These are phyloP conservation scores for Habrosyne pyritoides DNA, from an alignment of 2,888 invertebrate genomes.

Conservation along the genomic window DNA sequence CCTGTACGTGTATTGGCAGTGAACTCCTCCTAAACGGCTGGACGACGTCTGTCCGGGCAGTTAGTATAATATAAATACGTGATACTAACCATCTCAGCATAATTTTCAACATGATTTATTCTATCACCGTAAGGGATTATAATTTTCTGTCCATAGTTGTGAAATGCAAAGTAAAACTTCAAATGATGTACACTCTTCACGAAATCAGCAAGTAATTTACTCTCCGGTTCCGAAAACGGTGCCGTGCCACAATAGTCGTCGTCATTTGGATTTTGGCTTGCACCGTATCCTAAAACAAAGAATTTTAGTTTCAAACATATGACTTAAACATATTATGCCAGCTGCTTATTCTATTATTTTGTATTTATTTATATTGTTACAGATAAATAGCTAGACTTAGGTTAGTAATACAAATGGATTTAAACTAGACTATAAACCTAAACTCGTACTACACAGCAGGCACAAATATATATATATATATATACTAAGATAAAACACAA, in stretches of 20 bases:
- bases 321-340: neutral
- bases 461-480: too few species aligned
- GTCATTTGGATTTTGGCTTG: constrained; percentile 38
- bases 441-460: too few species aligned
- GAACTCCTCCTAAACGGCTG: too few species aligned
- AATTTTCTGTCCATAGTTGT: constrained; percentile 85
- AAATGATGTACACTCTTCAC: constrained; percentile 47
- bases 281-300: constrained; percentile 21
- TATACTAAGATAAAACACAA: too few species aligned
- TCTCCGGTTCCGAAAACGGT: constrained; percentile 68
- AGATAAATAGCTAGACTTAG: too few species aligned
- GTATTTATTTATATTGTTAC: too few species aligned
- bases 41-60: too few species aligned
- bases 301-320: neutral
- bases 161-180: constrained; percentile 85
- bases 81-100: constrained; percentile 59
- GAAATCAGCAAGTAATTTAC: constrained; percentile 46
- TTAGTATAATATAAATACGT: too few species aligned
- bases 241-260: constrained; percentile 54
- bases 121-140: constrained; percentile 83
- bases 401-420: too few species aligned
- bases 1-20: too few species aligned
- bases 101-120: constrained; percentile 71
- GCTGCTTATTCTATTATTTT: too few species aligned
- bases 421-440: too few species aligned